These are phyloP conservation scores for Cantharis rustica DNA, from an alignment of 2,888 invertebrate species.

Conservation along the genomic window DNA sequence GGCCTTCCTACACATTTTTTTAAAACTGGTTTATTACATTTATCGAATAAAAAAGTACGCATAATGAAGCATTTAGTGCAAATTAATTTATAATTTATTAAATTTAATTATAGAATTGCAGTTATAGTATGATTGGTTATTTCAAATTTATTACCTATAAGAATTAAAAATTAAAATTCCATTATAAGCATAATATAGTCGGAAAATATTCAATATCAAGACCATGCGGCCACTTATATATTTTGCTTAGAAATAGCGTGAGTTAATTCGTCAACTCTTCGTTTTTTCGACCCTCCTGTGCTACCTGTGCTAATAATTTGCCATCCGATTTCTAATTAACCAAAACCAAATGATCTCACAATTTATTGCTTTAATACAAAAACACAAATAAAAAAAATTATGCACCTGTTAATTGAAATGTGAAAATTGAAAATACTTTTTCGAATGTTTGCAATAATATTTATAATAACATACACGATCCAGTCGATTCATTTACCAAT, in stretches of 20 bases:
- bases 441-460: no score
- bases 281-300: background rate
- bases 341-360: no score
- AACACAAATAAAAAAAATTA: no score
- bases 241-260: background rate
- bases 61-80: background rate
- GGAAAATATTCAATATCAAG: background rate
- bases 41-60: background rate
- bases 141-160: background rate
- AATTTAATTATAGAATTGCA: background rate
- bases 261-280: background rate
- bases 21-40: background rate
- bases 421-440: no score
- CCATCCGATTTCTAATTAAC: no score
- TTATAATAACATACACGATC: no score
- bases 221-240: background rate
- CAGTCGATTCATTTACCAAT: background rate
- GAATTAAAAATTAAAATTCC: background rate
- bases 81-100: background rate
- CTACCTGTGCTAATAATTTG: no score
- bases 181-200: background rate
- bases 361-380: no score
- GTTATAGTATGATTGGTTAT: background rate
- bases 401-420: no score
- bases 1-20: background rate